Percentiles rank a stretch among this genome's conserved stretches.
Conservation (phyloP, 2,113 vertebrate species). For the Dendropsophus ebraccatus region DNA sequence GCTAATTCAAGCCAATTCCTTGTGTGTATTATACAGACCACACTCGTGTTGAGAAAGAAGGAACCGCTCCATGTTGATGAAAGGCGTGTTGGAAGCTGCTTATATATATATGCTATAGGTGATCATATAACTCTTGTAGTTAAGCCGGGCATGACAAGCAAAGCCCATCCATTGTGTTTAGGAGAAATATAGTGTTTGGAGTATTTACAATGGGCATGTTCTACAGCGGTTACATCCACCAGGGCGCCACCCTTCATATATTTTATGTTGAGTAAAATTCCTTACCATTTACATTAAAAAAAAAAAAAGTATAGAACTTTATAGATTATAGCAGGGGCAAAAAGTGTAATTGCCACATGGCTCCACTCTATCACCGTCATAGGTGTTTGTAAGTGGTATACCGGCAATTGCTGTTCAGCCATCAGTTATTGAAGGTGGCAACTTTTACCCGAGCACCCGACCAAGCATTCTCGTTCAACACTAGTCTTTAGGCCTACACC, state of each 20-base stretch:
- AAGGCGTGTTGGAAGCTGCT: conserved; percentile 36
- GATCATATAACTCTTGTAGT: conserved; percentile 48
- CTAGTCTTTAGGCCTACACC: too few species aligned
- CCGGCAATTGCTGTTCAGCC: too few species aligned
- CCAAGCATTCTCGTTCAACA: too few species aligned
- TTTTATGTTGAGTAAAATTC: background rate
- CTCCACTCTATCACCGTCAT: too few species aligned
- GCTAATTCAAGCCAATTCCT: conserved; percentile 53
- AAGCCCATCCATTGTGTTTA: conserved; percentile 31
- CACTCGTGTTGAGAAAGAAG: conserved; percentile 30
- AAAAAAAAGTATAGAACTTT: too few species aligned
- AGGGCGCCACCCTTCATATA: background rate
- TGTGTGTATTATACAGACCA: conserved; percentile 42
- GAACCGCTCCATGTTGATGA: conserved; percentile 35
- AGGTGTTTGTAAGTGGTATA: too few species aligned
- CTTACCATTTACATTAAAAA: background rate
- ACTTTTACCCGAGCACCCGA: too few species aligned
- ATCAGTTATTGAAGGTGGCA: too few species aligned
- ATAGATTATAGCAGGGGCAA: too few species aligned
- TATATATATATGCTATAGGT: conserved; percentile 42
- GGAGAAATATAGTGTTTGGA: conserved; percentile 6
- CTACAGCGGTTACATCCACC: background rate
- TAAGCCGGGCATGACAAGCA: conserved; percentile 40
- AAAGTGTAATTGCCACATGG: too few species aligned
- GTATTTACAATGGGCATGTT: conserved; percentile 28